A percentile compares a stretch with the other conserved stretches of the same genome.
phyloP scores from a whole-genome alignment of 2,888 invertebrate species.

The Ormyrus labotus region DNA sequence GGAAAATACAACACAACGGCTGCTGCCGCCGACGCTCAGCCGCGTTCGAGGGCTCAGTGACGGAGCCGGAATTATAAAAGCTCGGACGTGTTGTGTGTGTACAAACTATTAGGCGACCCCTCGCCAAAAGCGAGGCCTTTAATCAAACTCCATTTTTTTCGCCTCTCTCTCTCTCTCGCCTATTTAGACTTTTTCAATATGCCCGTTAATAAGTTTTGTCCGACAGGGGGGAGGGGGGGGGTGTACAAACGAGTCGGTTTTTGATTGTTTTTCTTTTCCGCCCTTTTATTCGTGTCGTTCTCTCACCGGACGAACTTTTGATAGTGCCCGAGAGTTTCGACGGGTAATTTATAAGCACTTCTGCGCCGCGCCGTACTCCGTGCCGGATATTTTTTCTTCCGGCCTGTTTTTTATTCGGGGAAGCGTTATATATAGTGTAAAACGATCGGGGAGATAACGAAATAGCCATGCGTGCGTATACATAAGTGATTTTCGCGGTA shows the following conservation, averaged over 20 bases:
- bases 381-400: not conserved
- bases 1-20: not conserved
- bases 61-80: conserved; percentile 34
- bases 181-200: conserved; percentile 20
- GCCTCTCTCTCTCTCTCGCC: not conserved
- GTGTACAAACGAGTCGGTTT: conserved; percentile 29
- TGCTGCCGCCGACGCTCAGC: too few species aligned
- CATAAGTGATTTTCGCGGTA: not conserved
- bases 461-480: conserved; percentile 29
- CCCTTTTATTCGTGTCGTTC: not conserved
- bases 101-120: conserved; percentile 4
- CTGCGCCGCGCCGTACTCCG: conserved; percentile 3
- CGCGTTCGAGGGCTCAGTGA: not conserved
- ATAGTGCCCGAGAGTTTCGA: conserved; percentile 17
- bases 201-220: conserved; percentile 19
- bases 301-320: conserved; percentile 27
- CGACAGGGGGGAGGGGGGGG: not conserved
- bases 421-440: conserved; percentile 12
- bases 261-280: conserved; percentile 35
- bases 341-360: conserved; percentile 34
- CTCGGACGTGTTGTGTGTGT: not conserved
- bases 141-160: conserved; percentile 28
- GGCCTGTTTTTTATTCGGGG: not conserved
- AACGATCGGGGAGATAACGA: conserved; percentile 28
- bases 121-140: not conserved